These are phyloP conservation scores for Plagodis pulveraria DNA, from an alignment of 2,888 invertebrate species.

Conservation along the genomic window DNA sequence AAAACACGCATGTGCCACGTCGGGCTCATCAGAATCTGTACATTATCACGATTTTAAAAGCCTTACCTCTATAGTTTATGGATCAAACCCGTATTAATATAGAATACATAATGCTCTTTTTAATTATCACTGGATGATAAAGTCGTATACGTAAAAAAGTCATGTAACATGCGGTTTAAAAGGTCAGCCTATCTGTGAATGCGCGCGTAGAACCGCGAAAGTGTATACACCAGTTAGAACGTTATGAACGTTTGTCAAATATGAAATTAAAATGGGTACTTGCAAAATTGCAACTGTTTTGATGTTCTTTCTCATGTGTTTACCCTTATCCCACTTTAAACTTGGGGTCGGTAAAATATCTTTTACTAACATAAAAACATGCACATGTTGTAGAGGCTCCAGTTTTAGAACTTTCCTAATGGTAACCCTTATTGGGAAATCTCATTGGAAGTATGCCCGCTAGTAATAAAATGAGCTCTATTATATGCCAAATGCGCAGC, in stretches of 20 bases:
- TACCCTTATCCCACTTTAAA: too few species aligned
- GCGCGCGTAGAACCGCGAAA: conserved; percentile 38
- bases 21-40: conserved; percentile 26
- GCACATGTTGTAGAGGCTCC: too few species aligned
- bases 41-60: conserved; percentile 7
- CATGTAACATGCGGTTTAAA: conserved; percentile 22
- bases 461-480: too few species aligned
- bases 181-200: conserved; percentile 28
- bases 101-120: not conserved
- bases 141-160: conserved; percentile 17
- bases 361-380: too few species aligned
- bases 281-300: too few species aligned
- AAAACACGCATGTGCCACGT: conserved; percentile 74
- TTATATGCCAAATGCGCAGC: too few species aligned
- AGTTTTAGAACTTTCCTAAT: too few species aligned
- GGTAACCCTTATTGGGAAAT: too few species aligned
- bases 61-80: not conserved
- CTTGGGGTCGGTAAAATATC: too few species aligned
- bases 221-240: conserved; percentile 25
- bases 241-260: conserved; percentile 27
- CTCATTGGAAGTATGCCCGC: too few species aligned
- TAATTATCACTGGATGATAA: conserved; percentile 1
- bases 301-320: too few species aligned
- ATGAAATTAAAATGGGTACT: conserved; percentile 7
- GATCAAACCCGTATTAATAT: not conserved